Conservation (phyloP, 2,888 invertebrate species). For the Chrysodeixis includens region DNA sequence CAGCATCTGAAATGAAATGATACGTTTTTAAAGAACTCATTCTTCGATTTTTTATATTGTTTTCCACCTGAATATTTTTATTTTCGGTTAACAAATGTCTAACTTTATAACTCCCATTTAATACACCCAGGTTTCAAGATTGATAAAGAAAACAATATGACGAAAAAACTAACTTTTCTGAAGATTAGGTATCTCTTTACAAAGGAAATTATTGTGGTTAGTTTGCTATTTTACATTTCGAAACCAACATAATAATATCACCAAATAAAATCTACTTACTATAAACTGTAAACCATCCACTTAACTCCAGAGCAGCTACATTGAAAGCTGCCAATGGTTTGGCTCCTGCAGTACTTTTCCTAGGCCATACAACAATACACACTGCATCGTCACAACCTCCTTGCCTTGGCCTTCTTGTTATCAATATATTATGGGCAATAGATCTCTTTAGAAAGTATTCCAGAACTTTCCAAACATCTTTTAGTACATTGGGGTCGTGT, state of each 20-base stretch:
- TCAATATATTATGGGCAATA: conserved; percentile 93
- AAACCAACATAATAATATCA: no score
- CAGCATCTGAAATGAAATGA: conserved; percentile 65
- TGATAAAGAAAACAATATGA: no score
- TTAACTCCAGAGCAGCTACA: conserved; percentile 93
- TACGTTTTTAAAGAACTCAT: no score
- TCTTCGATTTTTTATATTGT: no score
- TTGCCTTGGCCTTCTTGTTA: conserved; percentile 88
- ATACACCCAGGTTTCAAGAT: no score
- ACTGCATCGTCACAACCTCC: conserved; percentile 72
- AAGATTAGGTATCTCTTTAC: no score
- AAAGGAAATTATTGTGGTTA: no score
- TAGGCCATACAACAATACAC: conserved; percentile 91
- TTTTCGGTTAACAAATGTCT: no score
- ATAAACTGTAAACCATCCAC: conserved; percentile 93
- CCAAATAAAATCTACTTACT: conserved; percentile 79
- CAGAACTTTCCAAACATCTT: conserved; percentile 85
- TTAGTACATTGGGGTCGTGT: conserved; percentile 67
- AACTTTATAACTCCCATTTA: no score
- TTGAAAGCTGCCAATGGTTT: conserved; percentile 90
- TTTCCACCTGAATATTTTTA: no score
- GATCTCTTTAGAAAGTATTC: conserved; percentile 89
- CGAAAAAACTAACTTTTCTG: no score
- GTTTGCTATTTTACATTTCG: no score
- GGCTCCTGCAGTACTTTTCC: conserved; percentile 87